Base-by-base conservation (phyloP, 35 echinoderm and acorn worm genomes). In the Lytechinus variegatus region DNA sequence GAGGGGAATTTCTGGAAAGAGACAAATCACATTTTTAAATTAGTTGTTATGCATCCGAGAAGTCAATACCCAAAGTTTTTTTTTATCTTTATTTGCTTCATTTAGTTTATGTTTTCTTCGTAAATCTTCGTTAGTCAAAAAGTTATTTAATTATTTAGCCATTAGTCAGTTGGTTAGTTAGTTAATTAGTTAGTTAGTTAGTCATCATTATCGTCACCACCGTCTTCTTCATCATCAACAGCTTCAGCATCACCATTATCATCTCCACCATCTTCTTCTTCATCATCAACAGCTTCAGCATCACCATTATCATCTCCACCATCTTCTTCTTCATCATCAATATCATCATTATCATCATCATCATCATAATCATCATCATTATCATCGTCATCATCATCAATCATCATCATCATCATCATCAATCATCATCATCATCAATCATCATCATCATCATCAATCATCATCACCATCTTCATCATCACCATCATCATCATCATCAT, bases 371-470 rank as follows among this genome's bases (percentile, higher is more conserved):
- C 60, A 66, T 66, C 60, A 66, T 52, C 89, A 92, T 54, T 58
- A 51, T n/a, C 89, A 33, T 53, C 14, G 27, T 4, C 55, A 44
- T 0, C 61, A 21, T 72, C 61, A 57, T 57, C 55, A 57, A 0
- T 53, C 13, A 52, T 10, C 55, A 56, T 3, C 61, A 21, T 72
- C 61, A 24, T 44, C 61, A 92, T 27, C 60, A 92, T 52, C 95
- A 93, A n/a, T 54, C 95, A 92, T 33, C 54, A 91, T 91, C 95
- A 91, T 60, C 87, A n/a, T n/a, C n/a, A n/a, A n/a, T n/a, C n/a
- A 92, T 28, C 95, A 92, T 51, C 27, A 19, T 11, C 87, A 10
- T 54, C 95, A 91, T 27, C 87, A n/a, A 55, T 60, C 54, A 44
- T 51, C 54, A 27, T 21, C 95, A 92, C 52, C 95, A 96, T 86